Conservation (phyloP, 2,797 vertebrate genomes). For the Labeo calbasu region DNA sequence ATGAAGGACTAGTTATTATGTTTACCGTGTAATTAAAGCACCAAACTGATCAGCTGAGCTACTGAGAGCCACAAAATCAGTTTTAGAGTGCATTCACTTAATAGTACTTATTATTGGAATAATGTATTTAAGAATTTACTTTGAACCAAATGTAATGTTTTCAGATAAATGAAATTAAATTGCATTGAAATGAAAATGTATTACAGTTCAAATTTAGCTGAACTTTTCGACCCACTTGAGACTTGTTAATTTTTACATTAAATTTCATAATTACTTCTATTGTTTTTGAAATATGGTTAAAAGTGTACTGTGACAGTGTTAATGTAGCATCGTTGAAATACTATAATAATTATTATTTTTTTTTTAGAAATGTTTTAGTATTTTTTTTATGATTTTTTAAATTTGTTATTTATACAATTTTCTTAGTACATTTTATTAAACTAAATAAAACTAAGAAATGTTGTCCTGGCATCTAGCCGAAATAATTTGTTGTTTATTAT, state of each 20-base stretch:
- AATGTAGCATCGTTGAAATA: too few species aligned
- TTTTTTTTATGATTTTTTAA: too few species aligned
- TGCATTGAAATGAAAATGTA: too few species aligned
- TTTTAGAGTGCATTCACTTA: background rate
- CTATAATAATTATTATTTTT: too few species aligned
- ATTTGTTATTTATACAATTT: background rate
- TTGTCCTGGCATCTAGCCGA: background rate
- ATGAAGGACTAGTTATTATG: conserved; percentile 36
- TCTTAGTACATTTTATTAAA: background rate
- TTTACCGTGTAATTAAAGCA: conserved; percentile 22
- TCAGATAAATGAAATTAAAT: too few species aligned
- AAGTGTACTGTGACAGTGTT: too few species aligned
- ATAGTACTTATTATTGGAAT: background rate
- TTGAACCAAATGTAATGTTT: too few species aligned
- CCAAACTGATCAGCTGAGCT: conserved; percentile 16
- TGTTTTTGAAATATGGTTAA: too few species aligned
- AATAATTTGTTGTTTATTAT: background rate
- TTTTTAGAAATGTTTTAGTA: background rate
- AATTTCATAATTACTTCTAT: too few species aligned
- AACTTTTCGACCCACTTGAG: too few species aligned
- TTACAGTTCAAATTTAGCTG: background rate
- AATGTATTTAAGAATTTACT: background rate
- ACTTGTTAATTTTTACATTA: too few species aligned
- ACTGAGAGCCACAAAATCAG: background rate
- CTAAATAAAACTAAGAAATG: background rate